Percentiles rank a stretch among this genome's conserved stretches.
phyloP scores from a whole-genome alignment of 2,797 vertebrate species.

The Thunnus albacares region DNA sequence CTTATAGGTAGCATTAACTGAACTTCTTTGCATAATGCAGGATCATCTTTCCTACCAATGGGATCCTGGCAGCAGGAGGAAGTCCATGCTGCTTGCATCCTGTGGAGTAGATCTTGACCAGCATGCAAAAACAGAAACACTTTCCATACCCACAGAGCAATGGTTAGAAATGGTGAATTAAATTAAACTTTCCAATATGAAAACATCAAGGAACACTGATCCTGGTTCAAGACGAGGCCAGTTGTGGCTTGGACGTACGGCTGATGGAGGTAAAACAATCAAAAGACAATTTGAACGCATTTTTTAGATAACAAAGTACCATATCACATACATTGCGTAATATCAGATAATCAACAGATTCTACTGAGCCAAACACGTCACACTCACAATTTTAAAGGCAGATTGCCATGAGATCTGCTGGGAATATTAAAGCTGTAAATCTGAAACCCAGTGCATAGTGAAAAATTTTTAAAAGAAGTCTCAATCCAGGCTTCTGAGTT shows the following conservation, averaged over 20 bases:
- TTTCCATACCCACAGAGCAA: constrained; percentile 18
- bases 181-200: constrained; percentile 13
- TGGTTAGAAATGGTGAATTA: constrained; percentile 32
- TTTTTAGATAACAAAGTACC: not conserved
- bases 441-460: not conserved
- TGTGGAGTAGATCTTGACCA: constrained; percentile 19
- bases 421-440: constrained; percentile 1
- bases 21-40: constrained; percentile 12
- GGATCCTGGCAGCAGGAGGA: constrained; percentile 27
- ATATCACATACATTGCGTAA: not conserved
- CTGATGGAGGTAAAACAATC: not conserved
- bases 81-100: constrained; percentile 21
- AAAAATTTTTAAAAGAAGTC: no score
- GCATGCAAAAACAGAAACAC: constrained; percentile 19
- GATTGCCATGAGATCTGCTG: not conserved
- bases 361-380: constrained; percentile 21
- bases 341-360: constrained; percentile 27
- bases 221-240: not conserved
- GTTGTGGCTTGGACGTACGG: not conserved
- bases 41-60: constrained; percentile 1
- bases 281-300: not conserved
- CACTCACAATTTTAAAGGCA: not conserved
- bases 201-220: constrained; percentile 1
- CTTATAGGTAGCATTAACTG: not conserved
- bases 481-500: no score